These are phyloP conservation scores for Fratercula arctica DNA, from an alignment of 2,797 vertebrate genomes.

Conservation along the genomic window DNA sequence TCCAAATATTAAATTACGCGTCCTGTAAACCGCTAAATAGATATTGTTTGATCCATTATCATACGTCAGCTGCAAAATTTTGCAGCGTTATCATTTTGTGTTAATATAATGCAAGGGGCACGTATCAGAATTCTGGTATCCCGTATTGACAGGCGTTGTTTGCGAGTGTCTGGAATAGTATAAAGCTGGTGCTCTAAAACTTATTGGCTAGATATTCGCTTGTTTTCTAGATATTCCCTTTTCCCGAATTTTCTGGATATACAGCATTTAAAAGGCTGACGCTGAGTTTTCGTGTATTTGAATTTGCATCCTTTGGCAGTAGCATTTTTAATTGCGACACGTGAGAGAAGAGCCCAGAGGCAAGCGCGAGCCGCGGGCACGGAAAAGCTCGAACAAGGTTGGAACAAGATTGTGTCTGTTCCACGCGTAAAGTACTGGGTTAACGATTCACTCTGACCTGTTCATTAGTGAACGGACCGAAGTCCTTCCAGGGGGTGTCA, in stretches of 20 bases:
- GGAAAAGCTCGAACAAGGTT: neutral
- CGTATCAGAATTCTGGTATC: neutral
- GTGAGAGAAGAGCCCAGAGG: neutral
- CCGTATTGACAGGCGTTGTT: neutral
- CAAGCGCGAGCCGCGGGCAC: neutral
- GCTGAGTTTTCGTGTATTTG: neutral
- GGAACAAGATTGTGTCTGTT: neutral
- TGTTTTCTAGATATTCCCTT: neutral
- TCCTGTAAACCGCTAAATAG: neutral
- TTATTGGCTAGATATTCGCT: neutral
- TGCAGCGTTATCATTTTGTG: neutral
- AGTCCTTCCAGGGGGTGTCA: neutral
- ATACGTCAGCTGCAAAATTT: neutral
- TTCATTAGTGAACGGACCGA: neutral
- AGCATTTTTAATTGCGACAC: neutral
- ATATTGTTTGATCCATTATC: neutral
- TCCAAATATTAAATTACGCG: neutral
- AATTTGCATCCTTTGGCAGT: neutral
- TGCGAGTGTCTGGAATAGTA: neutral
- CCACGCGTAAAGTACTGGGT: neutral
- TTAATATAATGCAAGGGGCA: neutral
- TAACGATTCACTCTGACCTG: neutral
- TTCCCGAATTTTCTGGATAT: slow-evolving; percentile 11
- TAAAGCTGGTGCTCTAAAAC: neutral
- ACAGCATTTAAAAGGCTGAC: slow-evolving; percentile 1